These are phyloP conservation scores for Callimorpha dominula DNA, from an alignment of 2,888 invertebrate species.

Conservation along the genomic window DNA sequence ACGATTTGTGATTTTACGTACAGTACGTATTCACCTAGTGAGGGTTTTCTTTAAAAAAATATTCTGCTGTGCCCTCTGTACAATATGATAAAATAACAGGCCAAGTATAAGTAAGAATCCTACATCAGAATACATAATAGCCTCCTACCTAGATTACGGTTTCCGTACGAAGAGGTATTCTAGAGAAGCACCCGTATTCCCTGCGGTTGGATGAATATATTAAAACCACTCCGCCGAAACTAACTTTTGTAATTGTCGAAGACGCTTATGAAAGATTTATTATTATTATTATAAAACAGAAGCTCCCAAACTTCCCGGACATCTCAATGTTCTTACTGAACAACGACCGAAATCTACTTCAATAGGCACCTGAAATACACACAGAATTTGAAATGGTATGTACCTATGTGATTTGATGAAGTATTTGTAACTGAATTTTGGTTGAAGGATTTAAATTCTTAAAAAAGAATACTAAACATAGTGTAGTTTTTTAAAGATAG, in stretches of 20 bases:
- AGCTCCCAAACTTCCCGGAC: not conserved
- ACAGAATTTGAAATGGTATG: constrained; percentile 8
- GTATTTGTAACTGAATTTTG: not conserved
- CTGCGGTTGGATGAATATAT: not conserved
- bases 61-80: no score
- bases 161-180: no score
- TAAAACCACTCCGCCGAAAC: no score
- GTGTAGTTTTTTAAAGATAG: no score
- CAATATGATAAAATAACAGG: no score
- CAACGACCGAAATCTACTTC: constrained; percentile 2
- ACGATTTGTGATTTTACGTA: no score
- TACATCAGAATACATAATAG: no score
- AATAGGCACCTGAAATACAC: constrained; percentile 5
- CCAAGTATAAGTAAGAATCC: no score
- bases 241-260: not conserved
- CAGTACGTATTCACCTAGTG: no score
- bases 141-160: no score
- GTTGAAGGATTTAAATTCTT: no score
- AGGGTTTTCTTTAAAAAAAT: no score
- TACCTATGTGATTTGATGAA: not conserved
- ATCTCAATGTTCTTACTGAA: not conserved
- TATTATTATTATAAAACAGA: not conserved
- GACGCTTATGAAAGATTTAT: not conserved
- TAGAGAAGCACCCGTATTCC: not conserved
- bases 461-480: not conserved